Percentiles rank a stretch among this genome's conserved stretches.
These are phyloP conservation scores for Carpatolechia fugitivella DNA, from an alignment of 2,888 invertebrate genomes.

Conservation along the genomic window DNA sequence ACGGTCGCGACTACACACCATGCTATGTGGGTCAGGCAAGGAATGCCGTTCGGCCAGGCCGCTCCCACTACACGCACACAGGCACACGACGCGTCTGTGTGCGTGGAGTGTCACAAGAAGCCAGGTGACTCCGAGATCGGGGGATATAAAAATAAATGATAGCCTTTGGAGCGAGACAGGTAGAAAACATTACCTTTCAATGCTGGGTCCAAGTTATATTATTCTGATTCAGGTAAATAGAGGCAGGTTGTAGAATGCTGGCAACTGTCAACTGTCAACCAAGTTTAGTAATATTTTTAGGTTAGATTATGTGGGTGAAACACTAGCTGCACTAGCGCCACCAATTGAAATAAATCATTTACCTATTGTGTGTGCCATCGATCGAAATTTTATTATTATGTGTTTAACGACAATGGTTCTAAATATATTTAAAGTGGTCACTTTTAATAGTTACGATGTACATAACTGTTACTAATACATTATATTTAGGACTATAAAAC, in stretches of 20 bases:
- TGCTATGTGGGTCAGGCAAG: slow-evolving; percentile 70
- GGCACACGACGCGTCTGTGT: slow-evolving; percentile 12
- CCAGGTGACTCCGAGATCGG: background rate
- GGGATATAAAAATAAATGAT: background rate
- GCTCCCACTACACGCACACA: slow-evolving; percentile 50
- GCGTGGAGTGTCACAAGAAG: slow-evolving; percentile 3
- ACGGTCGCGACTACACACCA: slow-evolving; percentile 30
- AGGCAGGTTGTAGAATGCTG: too few species aligned
- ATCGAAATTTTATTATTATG: too few species aligned
- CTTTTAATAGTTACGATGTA: too few species aligned
- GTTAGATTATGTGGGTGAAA: background rate
- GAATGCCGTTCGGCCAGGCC: slow-evolving; percentile 70
- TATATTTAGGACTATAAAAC: too few species aligned
- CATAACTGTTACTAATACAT: too few species aligned
- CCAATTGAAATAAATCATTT: too few species aligned
- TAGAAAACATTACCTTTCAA: slow-evolving; percentile 2
- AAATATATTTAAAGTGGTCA: too few species aligned
- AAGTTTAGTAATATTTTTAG: too few species aligned
- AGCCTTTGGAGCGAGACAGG: background rate
- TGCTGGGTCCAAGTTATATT: background rate
- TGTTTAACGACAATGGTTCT: too few species aligned
- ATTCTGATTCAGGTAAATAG: background rate
- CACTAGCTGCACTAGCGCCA: too few species aligned
- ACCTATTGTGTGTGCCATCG: too few species aligned
- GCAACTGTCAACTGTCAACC: background rate